These are phyloP conservation scores for Anniella stebbinsi DNA, from an alignment of 2,797 vertebrate genomes.

Conservation along the genomic window DNA sequence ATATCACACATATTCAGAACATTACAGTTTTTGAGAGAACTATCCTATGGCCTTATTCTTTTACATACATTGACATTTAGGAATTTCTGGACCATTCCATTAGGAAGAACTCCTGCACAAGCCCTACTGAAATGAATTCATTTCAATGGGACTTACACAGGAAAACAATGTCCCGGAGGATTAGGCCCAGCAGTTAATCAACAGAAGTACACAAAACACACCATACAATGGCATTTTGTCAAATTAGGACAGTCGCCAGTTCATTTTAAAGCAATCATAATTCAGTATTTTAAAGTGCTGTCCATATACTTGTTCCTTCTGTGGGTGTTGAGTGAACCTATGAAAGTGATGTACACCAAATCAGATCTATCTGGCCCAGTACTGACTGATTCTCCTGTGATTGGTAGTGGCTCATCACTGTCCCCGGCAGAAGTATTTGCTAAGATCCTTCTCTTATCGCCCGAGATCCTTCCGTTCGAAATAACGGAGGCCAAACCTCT, in stretches of 20 bases:
- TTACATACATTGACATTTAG: constrained; percentile 1
- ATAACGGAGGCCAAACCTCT: not conserved
- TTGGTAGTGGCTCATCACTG: not conserved
- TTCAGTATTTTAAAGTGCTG: constrained; percentile 55
- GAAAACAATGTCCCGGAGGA: not conserved
- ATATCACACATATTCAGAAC: constrained; percentile 57
- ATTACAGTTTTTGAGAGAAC: not conserved
- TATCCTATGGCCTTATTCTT: not conserved
- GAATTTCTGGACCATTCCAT: not conserved
- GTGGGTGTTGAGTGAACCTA: constrained; percentile 19
- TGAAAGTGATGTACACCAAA: not conserved
- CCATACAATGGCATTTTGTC: constrained; percentile 53
- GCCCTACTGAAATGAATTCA: not conserved
- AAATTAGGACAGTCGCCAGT: constrained; percentile 59
- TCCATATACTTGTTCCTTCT: constrained; percentile 26
- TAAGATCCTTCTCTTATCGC: not conserved
- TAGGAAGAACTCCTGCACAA: not conserved
- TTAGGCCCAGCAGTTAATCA: constrained; percentile 54
- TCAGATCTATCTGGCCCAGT: not conserved
- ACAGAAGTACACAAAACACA: constrained; percentile 25
- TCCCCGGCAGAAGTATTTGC: not conserved
- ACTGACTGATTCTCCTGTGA: not conserved
- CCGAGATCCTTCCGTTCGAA: not conserved
- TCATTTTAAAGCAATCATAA: constrained; percentile 63
- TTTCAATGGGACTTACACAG: not conserved